phyloP scores from a whole-genome alignment of 1,140 invertebrate genomes.

The Drosophila orosa region DNA sequence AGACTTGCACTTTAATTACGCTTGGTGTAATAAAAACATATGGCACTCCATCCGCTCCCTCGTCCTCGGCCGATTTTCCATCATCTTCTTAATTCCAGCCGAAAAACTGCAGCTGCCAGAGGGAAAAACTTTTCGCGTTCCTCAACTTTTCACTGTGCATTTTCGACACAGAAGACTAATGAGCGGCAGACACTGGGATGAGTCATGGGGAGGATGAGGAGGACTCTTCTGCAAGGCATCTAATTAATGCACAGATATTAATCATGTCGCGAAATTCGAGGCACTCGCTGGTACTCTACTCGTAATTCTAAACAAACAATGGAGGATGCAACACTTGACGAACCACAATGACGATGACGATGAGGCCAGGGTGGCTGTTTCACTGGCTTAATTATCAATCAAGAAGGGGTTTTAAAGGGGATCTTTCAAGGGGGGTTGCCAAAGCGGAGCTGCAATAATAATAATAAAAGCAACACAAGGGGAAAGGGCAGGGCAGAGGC shows the following conservation, averaged over 20 bases:
- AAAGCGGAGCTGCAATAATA: conserved; percentile 2
- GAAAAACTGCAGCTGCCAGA: conserved; percentile 36
- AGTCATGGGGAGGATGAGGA: background rate
- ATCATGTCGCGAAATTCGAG: conserved; percentile 60
- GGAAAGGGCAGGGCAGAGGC: background rate
- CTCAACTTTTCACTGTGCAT: conserved; percentile 38
- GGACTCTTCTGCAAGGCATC: conserved; percentile 26
- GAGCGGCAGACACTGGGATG: conserved; percentile 34
- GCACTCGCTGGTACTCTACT: conserved; percentile 28
- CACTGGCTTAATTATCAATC: conserved; percentile 49
- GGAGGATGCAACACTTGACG: conserved; percentile 17
- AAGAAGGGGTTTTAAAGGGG: background rate
- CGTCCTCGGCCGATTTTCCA: background rate
- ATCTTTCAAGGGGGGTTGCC: background rate
- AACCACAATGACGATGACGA: conserved; percentile 20
- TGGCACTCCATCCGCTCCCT: conserved; percentile 5
- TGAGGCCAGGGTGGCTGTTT: conserved; percentile 1
- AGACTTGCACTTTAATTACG: conserved; percentile 26
- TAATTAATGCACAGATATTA: conserved; percentile 74
- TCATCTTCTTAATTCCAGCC: conserved; percentile 5
- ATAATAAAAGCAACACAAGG: conserved; percentile 2
- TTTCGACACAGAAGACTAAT: conserved; percentile 46
- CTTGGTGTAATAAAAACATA: conserved; percentile 26
- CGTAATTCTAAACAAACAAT: conserved; percentile 61
- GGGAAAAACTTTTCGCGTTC: conserved; percentile 41